Evolutionary conservation across 2,888 invertebrate genomes (phyloP), one percentile per base, ranked within the genome.

Genomic region (Aphidoletes aphidimyza): DNA sequence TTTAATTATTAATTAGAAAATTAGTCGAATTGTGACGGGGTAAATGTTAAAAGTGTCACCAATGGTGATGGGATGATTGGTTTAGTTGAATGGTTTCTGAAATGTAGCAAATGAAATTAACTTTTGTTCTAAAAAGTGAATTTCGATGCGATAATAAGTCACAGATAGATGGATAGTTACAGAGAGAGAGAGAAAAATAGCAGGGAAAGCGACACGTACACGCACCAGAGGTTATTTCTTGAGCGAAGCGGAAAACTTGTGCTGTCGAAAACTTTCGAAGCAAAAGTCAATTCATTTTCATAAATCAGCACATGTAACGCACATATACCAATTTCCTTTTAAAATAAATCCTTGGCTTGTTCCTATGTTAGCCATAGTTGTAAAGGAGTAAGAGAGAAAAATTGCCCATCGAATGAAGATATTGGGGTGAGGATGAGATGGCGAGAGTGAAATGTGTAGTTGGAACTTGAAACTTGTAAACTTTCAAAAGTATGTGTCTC

Each of bases 1-100:
- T 69, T 69, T 69, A 69, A 69, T 69, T 69, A 69, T 69, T 69
- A 69, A 69, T 69, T 69, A 69, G 69, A 30, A 69, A 69, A 69
- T 69, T 17, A 69, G 69, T 1, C 69, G 3, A 54, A 30, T 30
- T 69, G 54, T 54, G 54, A 54, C 9, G 2, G 19, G 9, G 47
- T 17, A 17, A 6, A 47, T 47, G 47, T 69, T 30, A 2, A 30
- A 69, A 69, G 17, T 30, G 69, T 69, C 69, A 69, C n/a, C n/a
- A n/a, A n/a, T 69, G 69, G 69, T 69, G 34, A 69, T 69, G 11
- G 30, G 69, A 30, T 69, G 69, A 69, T 69, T 69, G 30, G 34
- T 30, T 69, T 69, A 34, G 34, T 1, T 34, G 69, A 6, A 5
- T 5, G 3, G 47, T 2, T 47, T 8, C 22, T 54, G 54, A 22